A percentile compares a stretch with the other conserved stretches of the same genome.
Evolutionary conservation across 1,140 invertebrate species (phyloP).

Genomic region (Arion vulgaris): DNA sequence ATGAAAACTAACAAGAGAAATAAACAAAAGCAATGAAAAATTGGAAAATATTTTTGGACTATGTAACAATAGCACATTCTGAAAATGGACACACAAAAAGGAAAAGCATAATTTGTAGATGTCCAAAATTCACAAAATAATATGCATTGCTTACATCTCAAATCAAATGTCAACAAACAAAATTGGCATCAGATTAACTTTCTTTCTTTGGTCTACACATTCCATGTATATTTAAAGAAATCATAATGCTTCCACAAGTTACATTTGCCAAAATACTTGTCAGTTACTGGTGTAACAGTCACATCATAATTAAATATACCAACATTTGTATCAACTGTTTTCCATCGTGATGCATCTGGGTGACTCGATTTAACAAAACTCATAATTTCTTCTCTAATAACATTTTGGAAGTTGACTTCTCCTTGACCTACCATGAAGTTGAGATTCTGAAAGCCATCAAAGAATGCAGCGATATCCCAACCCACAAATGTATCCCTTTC

Average conservation of each 20-base stretch:
- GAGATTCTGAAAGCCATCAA: conserved; percentile 51
- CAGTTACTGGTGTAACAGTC: conserved; percentile 14
- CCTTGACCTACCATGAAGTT: conserved; percentile 41
- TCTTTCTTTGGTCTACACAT: neutral
- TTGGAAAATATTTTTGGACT: too few species aligned
- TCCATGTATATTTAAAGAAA: conserved; percentile 33
- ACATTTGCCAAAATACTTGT: conserved; percentile 20
- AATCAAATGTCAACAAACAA: neutral
- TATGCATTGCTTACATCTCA: too few species aligned
- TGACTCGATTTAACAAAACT: conserved; percentile 51
- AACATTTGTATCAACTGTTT: conserved; percentile 14
- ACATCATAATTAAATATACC: conserved; percentile 6
- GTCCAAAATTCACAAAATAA: too few species aligned
- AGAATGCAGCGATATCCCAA: conserved; percentile 61
- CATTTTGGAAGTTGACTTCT: conserved; percentile 53
- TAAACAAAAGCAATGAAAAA: too few species aligned
- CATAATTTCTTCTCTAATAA: conserved; percentile 50
- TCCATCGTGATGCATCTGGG: conserved; percentile 48
- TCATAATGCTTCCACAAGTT: conserved; percentile 5
- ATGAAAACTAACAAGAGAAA: too few species aligned
- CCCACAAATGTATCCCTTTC: conserved; percentile 48
- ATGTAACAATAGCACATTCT: too few species aligned
- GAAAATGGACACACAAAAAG: too few species aligned
- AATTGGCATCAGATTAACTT: neutral
- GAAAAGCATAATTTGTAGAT: too few species aligned